Evolutionary conservation across 1,140 invertebrate species (phyloP).

Genomic region (Parasteatoda tepidariorum): DNA sequence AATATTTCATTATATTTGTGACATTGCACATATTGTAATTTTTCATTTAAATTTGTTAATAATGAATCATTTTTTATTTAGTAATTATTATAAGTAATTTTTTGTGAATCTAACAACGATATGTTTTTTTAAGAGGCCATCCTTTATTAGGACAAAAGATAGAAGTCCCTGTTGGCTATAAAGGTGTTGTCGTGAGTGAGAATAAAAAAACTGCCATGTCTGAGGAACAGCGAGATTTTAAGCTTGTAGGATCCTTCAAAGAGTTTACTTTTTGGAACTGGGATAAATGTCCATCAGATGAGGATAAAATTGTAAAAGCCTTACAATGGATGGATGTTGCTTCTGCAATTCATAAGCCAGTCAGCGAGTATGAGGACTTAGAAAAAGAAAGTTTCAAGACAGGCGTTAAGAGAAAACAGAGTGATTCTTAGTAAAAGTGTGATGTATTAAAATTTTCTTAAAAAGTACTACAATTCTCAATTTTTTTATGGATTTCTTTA

Average conservation of each 20-base stretch:
- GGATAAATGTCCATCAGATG: conserved; percentile 78
- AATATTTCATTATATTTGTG: no score
- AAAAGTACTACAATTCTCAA: no score
- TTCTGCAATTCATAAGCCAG: conserved; percentile 73
- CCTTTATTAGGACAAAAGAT: conserved; percentile 76
- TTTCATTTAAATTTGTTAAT: no score
- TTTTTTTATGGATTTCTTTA: no score
- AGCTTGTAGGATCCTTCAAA: conserved; percentile 73
- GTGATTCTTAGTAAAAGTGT: no score
- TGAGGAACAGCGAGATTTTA: conserved; percentile 65
- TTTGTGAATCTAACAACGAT: not conserved
- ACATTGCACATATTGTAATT: no score
- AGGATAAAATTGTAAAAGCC: conserved; percentile 76
- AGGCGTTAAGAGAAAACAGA: not conserved
- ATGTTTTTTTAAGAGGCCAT: conserved; percentile 74
- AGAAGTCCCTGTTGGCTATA: conserved; percentile 74
- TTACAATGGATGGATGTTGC: conserved; percentile 83
- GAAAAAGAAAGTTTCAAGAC: not conserved
- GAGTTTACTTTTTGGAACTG: conserved; percentile 83
- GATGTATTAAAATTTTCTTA: no score
- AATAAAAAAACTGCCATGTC: conserved; percentile 69
- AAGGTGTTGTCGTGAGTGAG: conserved; percentile 77
- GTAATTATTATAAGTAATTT: no score
- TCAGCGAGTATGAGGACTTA: not conserved
- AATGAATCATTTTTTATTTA: no score